Percentiles rank a stretch among this genome's conserved stretches.
phyloP scores from a whole-genome alignment of 2,113 vertebrate genomes.

The Triplophysa tibetana region DNA sequence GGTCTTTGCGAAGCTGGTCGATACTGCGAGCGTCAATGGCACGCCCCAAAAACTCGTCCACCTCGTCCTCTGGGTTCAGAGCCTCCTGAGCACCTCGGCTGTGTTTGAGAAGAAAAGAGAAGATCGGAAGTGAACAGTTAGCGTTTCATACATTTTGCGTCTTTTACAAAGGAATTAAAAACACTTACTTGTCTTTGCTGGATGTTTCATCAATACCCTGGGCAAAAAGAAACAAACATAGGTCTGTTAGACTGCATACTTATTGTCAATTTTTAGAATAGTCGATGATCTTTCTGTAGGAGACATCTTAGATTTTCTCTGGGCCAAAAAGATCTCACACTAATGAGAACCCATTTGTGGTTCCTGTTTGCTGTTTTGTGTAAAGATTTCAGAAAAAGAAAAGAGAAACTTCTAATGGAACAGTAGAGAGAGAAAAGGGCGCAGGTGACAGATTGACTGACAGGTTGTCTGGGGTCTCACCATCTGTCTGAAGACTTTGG shows the following conservation, averaged over 20 bases:
- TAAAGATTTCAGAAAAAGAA: neutral
- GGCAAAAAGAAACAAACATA: neutral
- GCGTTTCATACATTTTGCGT: neutral
- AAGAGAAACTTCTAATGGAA: neutral
- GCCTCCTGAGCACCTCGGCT: conserved; percentile 90
- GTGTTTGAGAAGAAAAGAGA: conserved; percentile 13
- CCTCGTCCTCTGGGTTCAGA: conserved; percentile 93
- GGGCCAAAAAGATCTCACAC: neutral
- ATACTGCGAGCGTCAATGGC: conserved; percentile 96
- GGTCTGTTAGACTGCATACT: too few species aligned
- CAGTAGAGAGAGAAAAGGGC: conserved; percentile 4
- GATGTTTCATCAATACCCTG: conserved; percentile 87
- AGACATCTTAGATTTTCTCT: too few species aligned
- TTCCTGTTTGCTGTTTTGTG: too few species aligned
- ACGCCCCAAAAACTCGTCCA: conserved; percentile 91
- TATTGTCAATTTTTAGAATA: too few species aligned
- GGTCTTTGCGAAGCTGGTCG: conserved; percentile 94
- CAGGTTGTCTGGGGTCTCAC: conserved; percentile 70
- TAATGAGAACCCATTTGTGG: neutral
- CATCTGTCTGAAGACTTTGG: conserved; percentile 97
- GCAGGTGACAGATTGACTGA: conserved; percentile 6
- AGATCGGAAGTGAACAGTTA: neutral
- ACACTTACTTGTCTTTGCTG: conserved; percentile 93
- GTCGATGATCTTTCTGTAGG: too few species aligned
- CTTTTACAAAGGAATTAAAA: neutral